Percentiles rank a stretch among this genome's conserved stretches.
Conservation (phyloP, 35 echinoderm and acorn worm genomes). For the Amphiura filiformis region DNA sequence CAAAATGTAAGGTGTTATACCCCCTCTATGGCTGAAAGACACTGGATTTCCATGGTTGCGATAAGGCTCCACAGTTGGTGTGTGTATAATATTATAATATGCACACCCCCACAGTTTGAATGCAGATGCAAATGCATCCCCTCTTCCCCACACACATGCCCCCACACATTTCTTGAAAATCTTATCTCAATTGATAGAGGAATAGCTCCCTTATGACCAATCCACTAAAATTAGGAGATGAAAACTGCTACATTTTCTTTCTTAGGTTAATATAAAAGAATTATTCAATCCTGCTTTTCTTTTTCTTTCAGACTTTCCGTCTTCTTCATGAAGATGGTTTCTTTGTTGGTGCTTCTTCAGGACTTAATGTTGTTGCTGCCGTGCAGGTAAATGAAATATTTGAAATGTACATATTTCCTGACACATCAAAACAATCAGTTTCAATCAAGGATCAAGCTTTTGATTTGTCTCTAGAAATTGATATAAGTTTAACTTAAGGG, state of each 20-base stretch:
- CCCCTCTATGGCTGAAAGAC: too few relatives aligned
- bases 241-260: background rate
- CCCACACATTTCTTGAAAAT: too few relatives aligned
- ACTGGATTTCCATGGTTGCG: too few relatives aligned
- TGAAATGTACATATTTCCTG: background rate
- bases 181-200: background rate
- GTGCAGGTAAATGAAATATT: slow-evolving; percentile 68
- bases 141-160: too few relatives aligned
- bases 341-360: slow-evolving; percentile 94
- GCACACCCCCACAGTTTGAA: too few relatives aligned
- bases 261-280: too few relatives aligned
- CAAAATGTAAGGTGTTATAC: too few relatives aligned
- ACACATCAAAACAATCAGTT: background rate
- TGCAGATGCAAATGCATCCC: too few relatives aligned
- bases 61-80: too few relatives aligned
- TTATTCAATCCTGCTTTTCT: background rate
- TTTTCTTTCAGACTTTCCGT: slow-evolving; percentile 85
- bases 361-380: slow-evolving; percentile 84
- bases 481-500: background rate
- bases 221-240: background rate
- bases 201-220: background rate
- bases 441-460: background rate
- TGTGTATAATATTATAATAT: too few relatives aligned
- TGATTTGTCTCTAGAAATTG: background rate
- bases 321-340: slow-evolving; percentile 90